These are phyloP conservation scores for Bos indicus DNA, from an alignment of 2,113 vertebrate species.

Conservation along the genomic window DNA sequence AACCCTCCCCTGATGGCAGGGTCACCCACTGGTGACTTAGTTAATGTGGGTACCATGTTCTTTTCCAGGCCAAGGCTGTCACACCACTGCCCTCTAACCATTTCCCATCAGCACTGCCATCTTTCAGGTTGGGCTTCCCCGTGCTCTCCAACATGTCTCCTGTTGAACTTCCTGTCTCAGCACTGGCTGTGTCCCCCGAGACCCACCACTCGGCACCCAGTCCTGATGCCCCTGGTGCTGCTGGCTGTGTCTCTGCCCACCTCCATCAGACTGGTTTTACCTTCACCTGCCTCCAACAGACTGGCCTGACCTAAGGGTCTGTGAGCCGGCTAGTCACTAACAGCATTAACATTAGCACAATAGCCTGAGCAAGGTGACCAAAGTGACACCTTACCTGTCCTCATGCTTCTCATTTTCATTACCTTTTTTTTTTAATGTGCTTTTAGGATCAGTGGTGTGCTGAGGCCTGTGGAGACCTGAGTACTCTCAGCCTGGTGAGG, in stretches of 20 bases:
- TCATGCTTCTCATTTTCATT: neutral
- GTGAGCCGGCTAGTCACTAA: neutral
- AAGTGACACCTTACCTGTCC: neutral
- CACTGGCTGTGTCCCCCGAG: neutral
- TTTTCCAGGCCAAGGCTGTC: neutral
- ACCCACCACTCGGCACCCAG: neutral
- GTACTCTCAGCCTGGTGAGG: neutral
- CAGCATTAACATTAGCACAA: neutral
- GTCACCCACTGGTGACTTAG: neutral
- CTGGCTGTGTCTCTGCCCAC: neutral
- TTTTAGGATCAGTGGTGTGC: neutral
- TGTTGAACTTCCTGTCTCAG: neutral
- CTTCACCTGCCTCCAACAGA: accelerated
- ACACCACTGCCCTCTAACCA: neutral
- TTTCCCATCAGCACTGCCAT: neutral
- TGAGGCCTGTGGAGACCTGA: neutral
- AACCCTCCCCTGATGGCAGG: neutral
- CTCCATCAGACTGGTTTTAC: neutral
- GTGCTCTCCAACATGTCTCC: neutral
- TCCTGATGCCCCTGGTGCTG: no score
- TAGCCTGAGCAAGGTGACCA: neutral
- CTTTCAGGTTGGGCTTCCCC: neutral
- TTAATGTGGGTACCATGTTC: neutral
- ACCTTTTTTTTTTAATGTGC: neutral
- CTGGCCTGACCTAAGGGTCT: neutral